Base-by-base conservation (phyloP, 2,888 invertebrate species). In the Willowsia nigromaculata region DNA sequence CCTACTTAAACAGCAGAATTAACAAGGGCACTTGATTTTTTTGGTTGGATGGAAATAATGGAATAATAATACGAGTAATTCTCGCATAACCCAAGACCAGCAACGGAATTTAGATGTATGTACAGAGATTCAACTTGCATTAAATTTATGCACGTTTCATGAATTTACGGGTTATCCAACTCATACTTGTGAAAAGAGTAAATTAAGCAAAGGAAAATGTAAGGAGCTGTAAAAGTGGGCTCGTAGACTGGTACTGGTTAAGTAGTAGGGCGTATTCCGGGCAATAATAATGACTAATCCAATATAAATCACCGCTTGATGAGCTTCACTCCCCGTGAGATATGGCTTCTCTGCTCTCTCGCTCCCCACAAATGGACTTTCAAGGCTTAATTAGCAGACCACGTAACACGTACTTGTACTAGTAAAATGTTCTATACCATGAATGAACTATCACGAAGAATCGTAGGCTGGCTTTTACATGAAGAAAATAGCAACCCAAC, bases 281-380 rank as follows among this genome's bases (percentile, higher is more conserved):
- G 81, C 87, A 87, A 87, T 87, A 87, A 87, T 87, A 87, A 87
- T 87, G 87, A 81, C 87, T 87, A 87, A 87, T 87, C 87, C 87
- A 87, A 87, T 87, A 87, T 87, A 87, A 87, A 87, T 87, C 87
- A 87, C 87, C 87, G 87, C 87, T 87, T 87, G 87, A 87, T 87
- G 87, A 87, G 87, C 87, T 87, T 87, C 87, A 88, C 82, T 83
- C 88, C 83, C 74, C 53, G 82, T 88, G 82, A 83, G 82, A 88
- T 88, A 88, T 88, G 83, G 82, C 83, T 88, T 88, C 82, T 76
- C 78, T 68, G 25, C 37, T 40, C 78, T n/a, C n/a, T n/a, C n/a
- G n/a, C n/a, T 50, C 74, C 56, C 80, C 88, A 76, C 74, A 88
- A 83, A 88, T 88, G 82, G 82, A 88, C 83, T 83, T 83, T 47